phyloP scores from a whole-genome alignment of 2,888 invertebrate species.

The Pollenia labialis region DNA sequence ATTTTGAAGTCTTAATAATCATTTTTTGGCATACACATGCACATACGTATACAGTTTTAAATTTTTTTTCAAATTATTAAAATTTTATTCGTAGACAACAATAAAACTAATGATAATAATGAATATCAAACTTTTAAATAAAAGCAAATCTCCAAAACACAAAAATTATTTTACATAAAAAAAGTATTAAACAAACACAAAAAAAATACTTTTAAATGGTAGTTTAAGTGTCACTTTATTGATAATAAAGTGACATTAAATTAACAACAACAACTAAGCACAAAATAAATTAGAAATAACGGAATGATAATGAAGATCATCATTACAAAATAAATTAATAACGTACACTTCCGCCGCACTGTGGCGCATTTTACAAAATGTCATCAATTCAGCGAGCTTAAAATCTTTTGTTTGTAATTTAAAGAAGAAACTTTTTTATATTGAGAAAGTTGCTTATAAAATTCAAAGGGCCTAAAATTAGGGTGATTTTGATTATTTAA shows the following conservation, averaged over 20 bases:
- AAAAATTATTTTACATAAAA: conserved; percentile 17
- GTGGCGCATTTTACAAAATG: no score
- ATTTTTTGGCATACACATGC: background rate
- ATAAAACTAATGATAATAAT: conserved; percentile 10
- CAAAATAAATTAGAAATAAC: conserved; percentile 70
- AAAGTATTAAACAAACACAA: conserved; percentile 41
- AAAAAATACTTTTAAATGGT: conserved; percentile 77
- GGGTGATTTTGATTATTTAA: no score
- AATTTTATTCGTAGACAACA: conserved; percentile 15
- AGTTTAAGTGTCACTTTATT: conserved; percentile 83
- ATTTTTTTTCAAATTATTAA: conserved; percentile 10
- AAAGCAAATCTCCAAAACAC: conserved; percentile 3
- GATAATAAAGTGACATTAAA: conserved; percentile 79
- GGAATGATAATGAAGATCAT: background rate
- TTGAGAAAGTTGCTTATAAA: no score
- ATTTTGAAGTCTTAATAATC: conserved; percentile 5
- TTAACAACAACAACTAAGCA: conserved; percentile 10
- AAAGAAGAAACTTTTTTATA: no score
- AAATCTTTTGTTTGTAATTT: no score
- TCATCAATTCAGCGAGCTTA: no score
- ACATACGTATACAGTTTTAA: background rate
- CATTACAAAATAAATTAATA: background rate
- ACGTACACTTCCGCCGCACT: no score
- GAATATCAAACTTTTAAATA: conserved; percentile 35
- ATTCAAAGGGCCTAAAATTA: no score